Percentiles rank a stretch among this genome's conserved stretches.
Conservation (phyloP, 2,113 vertebrate genomes). For the Porphyrio hochstetteri region DNA sequence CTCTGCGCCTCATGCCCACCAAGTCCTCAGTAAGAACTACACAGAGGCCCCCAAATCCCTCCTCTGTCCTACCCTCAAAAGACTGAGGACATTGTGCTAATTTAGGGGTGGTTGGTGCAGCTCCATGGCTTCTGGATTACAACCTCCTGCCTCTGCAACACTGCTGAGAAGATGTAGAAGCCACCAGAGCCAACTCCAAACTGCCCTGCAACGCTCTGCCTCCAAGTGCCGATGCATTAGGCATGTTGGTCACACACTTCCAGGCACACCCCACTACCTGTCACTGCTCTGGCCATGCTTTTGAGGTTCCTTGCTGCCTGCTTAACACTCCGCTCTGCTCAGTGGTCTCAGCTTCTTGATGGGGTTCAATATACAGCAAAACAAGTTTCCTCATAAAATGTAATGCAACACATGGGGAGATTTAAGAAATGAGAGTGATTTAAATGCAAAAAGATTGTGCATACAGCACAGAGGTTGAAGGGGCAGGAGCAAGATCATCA, state of each 20-base stretch:
- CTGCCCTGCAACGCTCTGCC: neutral
- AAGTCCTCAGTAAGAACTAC: neutral
- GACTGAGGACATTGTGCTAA: neutral
- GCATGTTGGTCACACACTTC: neutral
- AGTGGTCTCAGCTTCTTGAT: accelerated
- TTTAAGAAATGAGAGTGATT: neutral
- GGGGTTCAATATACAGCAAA: neutral
- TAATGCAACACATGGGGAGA: neutral
- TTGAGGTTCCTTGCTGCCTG: neutral
- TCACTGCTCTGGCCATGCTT: accelerated
- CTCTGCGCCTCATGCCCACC: neutral
- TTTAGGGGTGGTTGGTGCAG: neutral
- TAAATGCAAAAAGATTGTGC: neutral
- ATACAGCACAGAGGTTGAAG: neutral
- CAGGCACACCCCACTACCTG: neutral
- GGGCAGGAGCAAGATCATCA: neutral
- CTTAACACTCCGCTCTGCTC: neutral
- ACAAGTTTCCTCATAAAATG: neutral
- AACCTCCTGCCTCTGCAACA: neutral
- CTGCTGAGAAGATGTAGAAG: neutral
- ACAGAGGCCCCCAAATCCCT: neutral
- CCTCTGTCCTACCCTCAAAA: neutral
- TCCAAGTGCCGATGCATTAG: neutral
- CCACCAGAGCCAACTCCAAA: neutral
- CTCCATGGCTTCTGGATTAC: accelerated